Evolutionary conservation across 1,140 invertebrate species (phyloP).

Genomic region (Idris sp.): DNA sequence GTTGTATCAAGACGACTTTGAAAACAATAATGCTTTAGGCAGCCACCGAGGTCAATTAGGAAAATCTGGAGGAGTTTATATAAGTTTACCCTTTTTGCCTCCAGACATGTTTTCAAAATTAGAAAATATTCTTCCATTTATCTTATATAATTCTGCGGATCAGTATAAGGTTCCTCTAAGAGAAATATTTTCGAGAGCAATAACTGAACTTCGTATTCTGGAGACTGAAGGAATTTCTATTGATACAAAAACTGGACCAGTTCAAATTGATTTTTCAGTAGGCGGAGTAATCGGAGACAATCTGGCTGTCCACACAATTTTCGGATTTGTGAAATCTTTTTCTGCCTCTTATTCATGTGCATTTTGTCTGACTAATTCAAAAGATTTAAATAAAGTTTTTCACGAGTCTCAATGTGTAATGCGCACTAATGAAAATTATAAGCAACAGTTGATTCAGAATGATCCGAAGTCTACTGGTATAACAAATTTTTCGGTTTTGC

Average conservation of each 20-base stretch:
- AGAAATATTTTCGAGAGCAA: neutral
- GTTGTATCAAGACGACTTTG: conserved; percentile 4
- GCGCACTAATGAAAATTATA: conserved; percentile 4
- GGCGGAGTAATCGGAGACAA: neutral
- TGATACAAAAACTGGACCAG: neutral
- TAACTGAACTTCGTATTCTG: neutral
- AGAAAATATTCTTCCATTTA: neutral
- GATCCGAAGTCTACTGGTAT: neutral
- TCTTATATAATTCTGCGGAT: neutral
- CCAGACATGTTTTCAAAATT: neutral
- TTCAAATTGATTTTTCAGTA: neutral
- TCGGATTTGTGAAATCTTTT: neutral
- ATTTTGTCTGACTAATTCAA: neutral
- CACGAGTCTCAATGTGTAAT: neutral
- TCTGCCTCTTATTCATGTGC: neutral
- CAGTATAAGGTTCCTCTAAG: neutral
- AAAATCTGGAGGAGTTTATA: neutral
- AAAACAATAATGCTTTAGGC: neutral
- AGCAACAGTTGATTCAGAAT: neutral
- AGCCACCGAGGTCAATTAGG: neutral
- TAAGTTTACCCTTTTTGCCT: neutral
- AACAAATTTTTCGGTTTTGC: conserved; percentile 7
- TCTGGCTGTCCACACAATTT: neutral
- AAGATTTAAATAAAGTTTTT: neutral
- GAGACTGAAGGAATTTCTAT: neutral